phyloP scores from a whole-genome alignment of 1,140 invertebrate genomes.

The Aleiodes sp. region DNA sequence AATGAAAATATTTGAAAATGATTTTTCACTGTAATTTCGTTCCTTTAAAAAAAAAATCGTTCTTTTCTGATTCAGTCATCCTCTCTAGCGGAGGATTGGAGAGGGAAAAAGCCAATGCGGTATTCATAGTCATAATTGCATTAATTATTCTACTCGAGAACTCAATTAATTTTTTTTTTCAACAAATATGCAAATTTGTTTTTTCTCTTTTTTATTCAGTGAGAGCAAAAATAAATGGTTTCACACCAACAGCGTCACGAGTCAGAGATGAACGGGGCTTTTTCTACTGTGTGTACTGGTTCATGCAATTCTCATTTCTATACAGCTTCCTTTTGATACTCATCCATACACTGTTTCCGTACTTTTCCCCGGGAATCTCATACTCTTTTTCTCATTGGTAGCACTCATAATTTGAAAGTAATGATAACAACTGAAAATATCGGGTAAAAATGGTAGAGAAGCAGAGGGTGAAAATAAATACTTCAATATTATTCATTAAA shows the following conservation, averaged over 20 bases:
- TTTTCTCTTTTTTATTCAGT: neutral
- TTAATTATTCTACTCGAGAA: neutral
- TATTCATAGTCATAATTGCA: neutral
- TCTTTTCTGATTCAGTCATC: neutral
- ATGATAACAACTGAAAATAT: neutral
- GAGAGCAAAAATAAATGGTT: too few relatives aligned
- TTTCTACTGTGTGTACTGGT: neutral
- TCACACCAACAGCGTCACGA: too few relatives aligned
- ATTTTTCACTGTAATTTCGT: neutral
- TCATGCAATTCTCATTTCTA: neutral
- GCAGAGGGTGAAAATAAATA: neutral
- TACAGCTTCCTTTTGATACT: neutral
- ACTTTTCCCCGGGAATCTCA: neutral
- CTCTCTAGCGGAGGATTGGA: neutral
- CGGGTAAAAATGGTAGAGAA: neutral
- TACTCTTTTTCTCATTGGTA: neutral
- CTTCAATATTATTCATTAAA: too few relatives aligned
- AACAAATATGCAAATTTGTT: neutral
- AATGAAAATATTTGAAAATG: neutral
- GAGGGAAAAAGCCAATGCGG: neutral
- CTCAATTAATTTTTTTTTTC: neutral
- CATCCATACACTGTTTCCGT: neutral
- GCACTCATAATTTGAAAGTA: conserved; percentile 4
- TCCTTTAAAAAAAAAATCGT: neutral
- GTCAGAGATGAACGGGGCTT: neutral